Percentiles rank a stretch among this genome's conserved stretches.
Conservation (phyloP, 2,113 vertebrate genomes). For the Cyanocitta stelleri region DNA sequence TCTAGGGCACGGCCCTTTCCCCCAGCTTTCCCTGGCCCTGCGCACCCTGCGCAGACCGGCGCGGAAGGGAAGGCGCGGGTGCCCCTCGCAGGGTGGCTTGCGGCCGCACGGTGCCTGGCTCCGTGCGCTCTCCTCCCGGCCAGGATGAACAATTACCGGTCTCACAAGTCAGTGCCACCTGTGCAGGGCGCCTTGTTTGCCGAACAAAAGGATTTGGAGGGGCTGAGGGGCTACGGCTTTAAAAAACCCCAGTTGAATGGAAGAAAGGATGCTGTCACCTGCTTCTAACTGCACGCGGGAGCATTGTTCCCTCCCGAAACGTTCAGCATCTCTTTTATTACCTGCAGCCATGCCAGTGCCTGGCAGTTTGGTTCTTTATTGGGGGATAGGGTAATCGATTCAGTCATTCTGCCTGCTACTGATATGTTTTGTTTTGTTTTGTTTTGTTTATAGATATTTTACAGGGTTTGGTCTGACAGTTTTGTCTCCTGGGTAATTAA, state of each 20-base stretch:
- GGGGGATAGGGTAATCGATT: neutral
- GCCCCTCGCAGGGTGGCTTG: neutral
- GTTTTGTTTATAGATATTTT: conserved; percentile 19
- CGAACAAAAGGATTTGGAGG: conserved; percentile 32
- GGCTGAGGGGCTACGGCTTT: neutral
- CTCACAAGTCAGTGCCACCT: conserved; percentile 46
- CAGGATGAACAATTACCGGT: neutral
- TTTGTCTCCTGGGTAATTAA: conserved; percentile 45
- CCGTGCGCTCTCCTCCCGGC: neutral
- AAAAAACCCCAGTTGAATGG: neutral
- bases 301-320: neutral
- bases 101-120: neutral
- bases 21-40: neutral
- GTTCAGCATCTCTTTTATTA: neutral
- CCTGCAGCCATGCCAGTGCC: neutral
- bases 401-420: neutral
- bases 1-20: neutral
- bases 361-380: neutral
- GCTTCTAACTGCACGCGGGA: neutral
- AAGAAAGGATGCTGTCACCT: conserved; percentile 19
- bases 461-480: neutral
- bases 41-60: fast-evolving
- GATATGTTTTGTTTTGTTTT: neutral
- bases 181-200: conserved; percentile 8
- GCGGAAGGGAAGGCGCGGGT: neutral